A percentile compares a stretch with the other conserved stretches of the same genome.
Conservation (phyloP, 53 echinoderm and acorn worm genomes). For the Actinopyga echinites region DNA sequence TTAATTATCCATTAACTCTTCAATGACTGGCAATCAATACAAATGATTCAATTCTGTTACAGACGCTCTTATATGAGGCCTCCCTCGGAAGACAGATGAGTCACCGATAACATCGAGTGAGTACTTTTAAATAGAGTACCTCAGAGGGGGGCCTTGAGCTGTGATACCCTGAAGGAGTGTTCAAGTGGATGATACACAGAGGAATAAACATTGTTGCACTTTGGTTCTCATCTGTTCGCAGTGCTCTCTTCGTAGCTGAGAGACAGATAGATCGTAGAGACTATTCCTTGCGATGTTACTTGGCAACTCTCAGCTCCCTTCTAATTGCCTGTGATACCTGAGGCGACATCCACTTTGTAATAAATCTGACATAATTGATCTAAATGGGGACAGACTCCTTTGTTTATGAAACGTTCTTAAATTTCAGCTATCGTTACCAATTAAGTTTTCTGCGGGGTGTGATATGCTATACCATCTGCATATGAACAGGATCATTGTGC, state of each 20-base stretch:
- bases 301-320: too few species aligned
- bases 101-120: background rate
- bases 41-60: background rate
- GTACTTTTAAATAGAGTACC: background rate
- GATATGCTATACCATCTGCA: too few species aligned
- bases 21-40: background rate
- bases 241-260: too few species aligned
- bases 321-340: background rate
- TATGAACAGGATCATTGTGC: too few species aligned
- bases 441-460: too few species aligned
- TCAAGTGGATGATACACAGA: too few species aligned
- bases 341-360: background rate
- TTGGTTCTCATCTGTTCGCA: too few species aligned
- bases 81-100: constrained; percentile 7
- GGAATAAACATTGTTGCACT: too few species aligned
- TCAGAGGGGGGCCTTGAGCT: background rate
- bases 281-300: too few species aligned
- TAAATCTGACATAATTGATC: constrained; percentile 15
- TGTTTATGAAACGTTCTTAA: background rate
- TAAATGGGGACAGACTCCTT: background rate
- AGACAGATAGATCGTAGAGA: too few species aligned
- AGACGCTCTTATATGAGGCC: constrained; percentile 25
- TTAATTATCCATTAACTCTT: background rate
- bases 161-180: too few species aligned
- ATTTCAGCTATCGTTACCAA: too few species aligned